These are phyloP conservation scores for Heliconius hermathena DNA, from an alignment of 1,140 invertebrate genomes.

Conservation along the genomic window DNA sequence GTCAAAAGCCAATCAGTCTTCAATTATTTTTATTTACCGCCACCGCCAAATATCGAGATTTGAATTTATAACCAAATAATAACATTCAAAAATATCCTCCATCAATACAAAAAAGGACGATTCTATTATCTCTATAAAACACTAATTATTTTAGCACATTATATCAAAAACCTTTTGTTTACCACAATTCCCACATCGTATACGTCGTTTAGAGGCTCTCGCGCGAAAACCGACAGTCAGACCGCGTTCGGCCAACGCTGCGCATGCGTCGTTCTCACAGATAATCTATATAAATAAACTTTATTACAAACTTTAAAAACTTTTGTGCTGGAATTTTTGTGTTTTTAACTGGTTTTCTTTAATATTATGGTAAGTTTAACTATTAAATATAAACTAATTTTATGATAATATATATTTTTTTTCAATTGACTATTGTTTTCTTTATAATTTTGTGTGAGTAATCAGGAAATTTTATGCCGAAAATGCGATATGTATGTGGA, in stretches of 20 bases:
- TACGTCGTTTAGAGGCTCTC: constrained; percentile 42
- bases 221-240: constrained; percentile 69
- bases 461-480: constrained; percentile 2
- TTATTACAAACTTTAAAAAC: constrained; percentile 33
- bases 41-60: too few relatives aligned
- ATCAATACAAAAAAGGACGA: too few relatives aligned
- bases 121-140: too few relatives aligned
- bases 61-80: too few relatives aligned
- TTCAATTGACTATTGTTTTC: not conserved
- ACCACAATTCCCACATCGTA: constrained; percentile 33
- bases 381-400: not conserved
- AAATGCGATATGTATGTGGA: constrained; percentile 1
- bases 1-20: too few relatives aligned
- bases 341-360: constrained; percentile 28
- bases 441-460: not conserved
- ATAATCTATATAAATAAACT: constrained; percentile 54
- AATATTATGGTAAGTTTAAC: constrained; percentile 52
- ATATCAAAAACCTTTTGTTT: constrained; percentile 34
- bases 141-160: not conserved
- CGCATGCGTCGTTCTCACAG: constrained; percentile 69
- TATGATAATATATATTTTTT: not conserved
- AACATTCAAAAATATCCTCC: too few relatives aligned
- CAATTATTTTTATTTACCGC: too few relatives aligned
- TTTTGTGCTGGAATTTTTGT: constrained; percentile 37
- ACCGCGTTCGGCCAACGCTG: constrained; percentile 46